Evolutionary conservation across 2,113 vertebrate genomes (phyloP).

Genomic region (crab-eating macaque (Macaca fascicularis)): DNA sequence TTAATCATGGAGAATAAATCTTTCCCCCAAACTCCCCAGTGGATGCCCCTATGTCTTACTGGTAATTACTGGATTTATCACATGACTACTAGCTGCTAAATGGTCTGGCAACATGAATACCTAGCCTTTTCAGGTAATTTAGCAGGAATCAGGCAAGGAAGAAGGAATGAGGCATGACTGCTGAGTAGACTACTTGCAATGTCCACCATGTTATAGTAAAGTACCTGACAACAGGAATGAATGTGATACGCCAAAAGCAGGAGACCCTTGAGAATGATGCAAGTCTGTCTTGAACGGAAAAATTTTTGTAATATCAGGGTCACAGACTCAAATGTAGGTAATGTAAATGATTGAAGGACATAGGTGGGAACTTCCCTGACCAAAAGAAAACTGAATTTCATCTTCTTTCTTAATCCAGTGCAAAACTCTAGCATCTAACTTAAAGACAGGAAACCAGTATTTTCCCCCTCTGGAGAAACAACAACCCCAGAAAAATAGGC

Average conservation of each 20-base stretch:
- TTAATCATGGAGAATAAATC: not conserved
- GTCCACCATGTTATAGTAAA: not conserved
- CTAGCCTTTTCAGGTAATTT: not conserved
- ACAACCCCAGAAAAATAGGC: not conserved
- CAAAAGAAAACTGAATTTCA: not conserved
- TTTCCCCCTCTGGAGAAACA: not conserved
- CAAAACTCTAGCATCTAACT: not conserved
- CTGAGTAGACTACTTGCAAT: not conserved
- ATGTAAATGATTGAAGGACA: not conserved
- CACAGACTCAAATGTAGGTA: not conserved
- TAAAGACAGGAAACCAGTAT: not conserved
- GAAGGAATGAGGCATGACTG: not conserved
- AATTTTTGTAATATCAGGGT: not conserved
- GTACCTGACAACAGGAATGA: not conserved
- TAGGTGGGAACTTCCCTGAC: not conserved
- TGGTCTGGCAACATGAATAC: not conserved
- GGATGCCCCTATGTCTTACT: not conserved
- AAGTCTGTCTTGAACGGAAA: not conserved
- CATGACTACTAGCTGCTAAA: not conserved
- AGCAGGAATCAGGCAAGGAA: not conserved
- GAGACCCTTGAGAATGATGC: not conserved
- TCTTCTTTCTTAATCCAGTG: not conserved
- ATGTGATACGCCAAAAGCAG: not conserved
- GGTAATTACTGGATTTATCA: not conserved
- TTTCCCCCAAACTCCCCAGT: not conserved